Evolutionary conservation across 2,888 invertebrate genomes (phyloP), one percentile per base, ranked within the genome.

Genomic region (Papilio demoleus): DNA sequence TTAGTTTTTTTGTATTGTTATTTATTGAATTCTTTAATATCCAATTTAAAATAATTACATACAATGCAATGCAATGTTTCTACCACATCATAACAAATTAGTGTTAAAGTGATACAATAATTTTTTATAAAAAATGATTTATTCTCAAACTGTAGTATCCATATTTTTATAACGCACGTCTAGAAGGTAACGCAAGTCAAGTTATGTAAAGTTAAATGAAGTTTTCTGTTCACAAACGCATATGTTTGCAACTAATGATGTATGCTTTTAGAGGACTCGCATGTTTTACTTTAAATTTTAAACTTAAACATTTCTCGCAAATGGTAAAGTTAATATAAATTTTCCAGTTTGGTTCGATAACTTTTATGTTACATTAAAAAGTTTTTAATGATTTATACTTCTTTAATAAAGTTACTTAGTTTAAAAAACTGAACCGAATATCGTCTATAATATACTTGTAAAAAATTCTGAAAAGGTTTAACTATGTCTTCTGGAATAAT

Each of bases 181-280:
- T 77, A 76, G 76, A 71, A 75, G 38, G 73, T 75, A 78, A 79
- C 77, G 79, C 79, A 78, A 82, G 77, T 75, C 73, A 71, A 79
- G 76, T 81, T 78, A 73, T 76, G 71, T 72, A 70, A 77, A 87
- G 83, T 88, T 86, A 84, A 83, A 84, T 81, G 84, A 88, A 88
- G 80, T 86, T 79, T 80, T 78, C 73, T 74, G 70, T 71, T 70
- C 72, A 53, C 60, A 73, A 80, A 81, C 77, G 81, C 78, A 81
- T 82, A 80, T 80, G 76, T 80, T 79, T 75, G 75, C 78, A 79
- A 79, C 85, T 88, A 88, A 89, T 89, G 88, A 88, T 79, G 85
- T 88, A 85, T 87, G 84, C 82, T 83, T 80, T 80, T 78, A 79
- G 78, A 74, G 76, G 75, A 78, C 76, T 80, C 76, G 80, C 76